Evolutionary conservation across 2,888 invertebrate species (phyloP).

Genomic region (Cerastis rubricosa): DNA sequence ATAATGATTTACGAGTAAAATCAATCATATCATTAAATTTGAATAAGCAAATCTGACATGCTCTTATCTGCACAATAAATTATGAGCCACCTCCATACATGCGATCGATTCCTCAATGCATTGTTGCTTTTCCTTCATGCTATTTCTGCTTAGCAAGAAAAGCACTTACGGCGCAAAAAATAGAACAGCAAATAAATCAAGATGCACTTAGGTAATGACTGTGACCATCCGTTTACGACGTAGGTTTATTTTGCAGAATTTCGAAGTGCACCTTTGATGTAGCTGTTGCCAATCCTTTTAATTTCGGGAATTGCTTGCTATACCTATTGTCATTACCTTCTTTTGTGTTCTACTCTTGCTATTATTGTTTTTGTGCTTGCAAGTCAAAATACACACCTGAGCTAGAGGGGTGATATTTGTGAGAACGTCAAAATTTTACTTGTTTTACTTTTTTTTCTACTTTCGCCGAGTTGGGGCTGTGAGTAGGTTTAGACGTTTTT

Average conservation of each 20-base stretch:
- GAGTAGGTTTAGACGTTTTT: not conserved
- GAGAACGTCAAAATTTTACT: too few relatives aligned
- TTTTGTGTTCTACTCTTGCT: not conserved
- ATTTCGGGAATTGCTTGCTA: not conserved
- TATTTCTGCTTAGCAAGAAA: constrained; percentile 45
- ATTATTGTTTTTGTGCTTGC: too few relatives aligned
- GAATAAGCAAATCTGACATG: constrained; percentile 59
- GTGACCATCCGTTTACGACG: constrained; percentile 16
- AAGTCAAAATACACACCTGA: too few relatives aligned
- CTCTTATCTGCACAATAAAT: constrained; percentile 61
- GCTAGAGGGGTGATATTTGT: too few relatives aligned
- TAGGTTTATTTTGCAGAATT: constrained; percentile 26
- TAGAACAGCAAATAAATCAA: constrained; percentile 36
- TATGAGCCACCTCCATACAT: constrained; percentile 34
- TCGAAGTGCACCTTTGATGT: constrained; percentile 3
- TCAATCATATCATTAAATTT: constrained; percentile 49
- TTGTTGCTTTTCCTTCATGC: constrained; percentile 49
- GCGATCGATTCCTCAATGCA: constrained; percentile 56
- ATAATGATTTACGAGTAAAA: constrained; percentile 48
- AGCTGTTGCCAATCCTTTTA: constrained; percentile 14
- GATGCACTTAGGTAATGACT: constrained; percentile 49
- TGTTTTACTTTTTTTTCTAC: not conserved
- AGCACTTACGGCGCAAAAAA: constrained; percentile 49
- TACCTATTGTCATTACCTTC: not conserved
- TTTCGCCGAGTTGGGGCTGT: not conserved